Evolutionary conservation across 1,140 invertebrate species (phyloP).

Genomic region (Lasaia peninsularis): DNA sequence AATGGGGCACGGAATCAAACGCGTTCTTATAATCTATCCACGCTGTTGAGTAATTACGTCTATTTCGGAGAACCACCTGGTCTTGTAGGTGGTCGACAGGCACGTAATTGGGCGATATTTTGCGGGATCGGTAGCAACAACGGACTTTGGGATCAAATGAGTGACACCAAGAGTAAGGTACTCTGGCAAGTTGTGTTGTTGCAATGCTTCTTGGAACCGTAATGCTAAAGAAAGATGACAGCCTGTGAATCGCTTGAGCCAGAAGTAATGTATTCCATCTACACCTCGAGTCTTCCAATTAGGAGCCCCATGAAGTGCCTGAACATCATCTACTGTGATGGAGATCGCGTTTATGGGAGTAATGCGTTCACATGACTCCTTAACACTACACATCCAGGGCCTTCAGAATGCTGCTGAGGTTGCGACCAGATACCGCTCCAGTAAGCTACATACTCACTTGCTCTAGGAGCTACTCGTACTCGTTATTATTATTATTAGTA

Average conservation of each 20-base stretch:
- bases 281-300: conserved; percentile 13
- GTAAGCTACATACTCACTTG: background rate
- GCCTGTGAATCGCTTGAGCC: conserved; percentile 7
- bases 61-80: too few relatives aligned
- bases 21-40: too few relatives aligned
- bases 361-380: conserved; percentile 7
- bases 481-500: too few relatives aligned
- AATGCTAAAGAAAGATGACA: conserved; percentile 5
- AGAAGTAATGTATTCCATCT: background rate
- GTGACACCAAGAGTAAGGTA: too few relatives aligned
- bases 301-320: background rate
- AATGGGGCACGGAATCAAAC: too few relatives aligned
- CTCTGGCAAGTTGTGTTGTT: background rate
- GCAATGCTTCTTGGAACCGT: background rate
- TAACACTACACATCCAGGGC: conserved; percentile 3
- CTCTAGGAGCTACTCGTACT: background rate
- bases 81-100: too few relatives aligned
- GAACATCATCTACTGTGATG: conserved; percentile 8
- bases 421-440: background rate
- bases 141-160: too few relatives aligned
- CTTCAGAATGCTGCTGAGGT: background rate
- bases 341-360: background rate
- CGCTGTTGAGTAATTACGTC: too few relatives aligned
- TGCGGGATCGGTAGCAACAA: too few relatives aligned
- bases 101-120: too few relatives aligned